Conservation (phyloP, 2,113 vertebrate species). For the Podilymbus podiceps region DNA sequence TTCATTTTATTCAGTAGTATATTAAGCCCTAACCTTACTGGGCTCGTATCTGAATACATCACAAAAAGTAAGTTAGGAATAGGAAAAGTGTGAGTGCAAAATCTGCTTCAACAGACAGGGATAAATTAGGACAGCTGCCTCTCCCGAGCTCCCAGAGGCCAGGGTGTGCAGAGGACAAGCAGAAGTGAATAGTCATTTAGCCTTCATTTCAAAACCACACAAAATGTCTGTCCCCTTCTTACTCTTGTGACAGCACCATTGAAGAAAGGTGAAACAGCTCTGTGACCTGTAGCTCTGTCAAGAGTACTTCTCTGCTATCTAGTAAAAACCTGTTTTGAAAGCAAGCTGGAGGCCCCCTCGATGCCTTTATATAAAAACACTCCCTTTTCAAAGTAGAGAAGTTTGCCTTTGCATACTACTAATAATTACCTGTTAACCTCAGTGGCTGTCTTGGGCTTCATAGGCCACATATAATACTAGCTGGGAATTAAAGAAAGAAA, state of each 20-base stretch:
- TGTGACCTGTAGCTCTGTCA: background rate
- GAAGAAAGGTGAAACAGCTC: background rate
- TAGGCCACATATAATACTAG: background rate
- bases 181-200: background rate
- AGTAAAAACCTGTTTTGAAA: background rate
- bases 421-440: background rate
- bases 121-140: background rate
- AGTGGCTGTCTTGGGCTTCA: background rate
- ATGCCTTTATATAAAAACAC: background rate
- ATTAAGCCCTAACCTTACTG: background rate
- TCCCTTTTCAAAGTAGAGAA: background rate
- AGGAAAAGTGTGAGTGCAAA: background rate
- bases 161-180: background rate
- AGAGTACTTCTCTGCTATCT: background rate
- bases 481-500: background rate
- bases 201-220: background rate
- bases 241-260: background rate
- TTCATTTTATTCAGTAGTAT: no score
- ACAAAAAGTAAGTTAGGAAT: background rate
- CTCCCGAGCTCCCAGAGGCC: background rate
- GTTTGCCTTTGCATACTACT: background rate
- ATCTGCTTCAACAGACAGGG: background rate
- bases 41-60: background rate
- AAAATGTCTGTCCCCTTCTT: background rate
- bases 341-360: background rate